Evolutionary conservation across 2,113 vertebrate species (phyloP).

Genomic region (Myrmecophaga tridactyla): DNA sequence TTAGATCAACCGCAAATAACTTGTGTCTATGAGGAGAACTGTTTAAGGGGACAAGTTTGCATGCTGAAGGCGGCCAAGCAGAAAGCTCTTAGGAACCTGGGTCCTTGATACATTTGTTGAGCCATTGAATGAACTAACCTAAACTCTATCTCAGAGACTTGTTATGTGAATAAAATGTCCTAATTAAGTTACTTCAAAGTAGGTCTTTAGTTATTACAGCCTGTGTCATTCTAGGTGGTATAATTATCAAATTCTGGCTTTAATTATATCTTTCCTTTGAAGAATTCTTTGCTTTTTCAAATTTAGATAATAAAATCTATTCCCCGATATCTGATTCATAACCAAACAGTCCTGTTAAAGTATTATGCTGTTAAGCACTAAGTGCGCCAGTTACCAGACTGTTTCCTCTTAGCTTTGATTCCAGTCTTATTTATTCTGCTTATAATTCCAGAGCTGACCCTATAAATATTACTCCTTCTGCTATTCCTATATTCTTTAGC

Average conservation of each 20-base stretch:
- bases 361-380: neutral
- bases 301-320: neutral
- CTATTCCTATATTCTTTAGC: neutral
- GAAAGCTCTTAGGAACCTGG: neutral
- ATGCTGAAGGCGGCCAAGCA: neutral
- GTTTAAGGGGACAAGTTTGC: neutral
- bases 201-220: neutral
- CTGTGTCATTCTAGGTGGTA: neutral
- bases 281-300: neutral
- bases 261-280: neutral
- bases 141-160: neutral
- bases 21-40: neutral
- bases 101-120: neutral
- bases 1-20: neutral
- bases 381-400: neutral
- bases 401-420: neutral
- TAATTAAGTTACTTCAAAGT: neutral
- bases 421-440: neutral
- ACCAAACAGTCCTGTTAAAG: neutral
- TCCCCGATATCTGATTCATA: neutral
- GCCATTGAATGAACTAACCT: neutral
- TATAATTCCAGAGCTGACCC: neutral
- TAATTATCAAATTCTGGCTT: neutral
- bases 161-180: neutral
- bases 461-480: neutral